Evolutionary conservation across 2,113 vertebrate species (phyloP).

Genomic region (Rana temporaria): DNA sequence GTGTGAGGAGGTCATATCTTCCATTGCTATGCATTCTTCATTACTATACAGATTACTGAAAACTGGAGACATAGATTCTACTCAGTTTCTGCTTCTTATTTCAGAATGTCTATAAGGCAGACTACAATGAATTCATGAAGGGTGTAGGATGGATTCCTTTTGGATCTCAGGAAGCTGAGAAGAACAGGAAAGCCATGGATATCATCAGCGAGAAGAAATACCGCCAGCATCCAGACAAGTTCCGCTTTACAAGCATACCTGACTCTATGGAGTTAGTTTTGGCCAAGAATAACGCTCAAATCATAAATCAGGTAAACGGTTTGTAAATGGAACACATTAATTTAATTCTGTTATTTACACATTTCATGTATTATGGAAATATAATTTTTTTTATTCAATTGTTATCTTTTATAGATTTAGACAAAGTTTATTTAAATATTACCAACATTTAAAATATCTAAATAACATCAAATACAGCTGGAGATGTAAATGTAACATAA

Average conservation of each 20-base stretch:
- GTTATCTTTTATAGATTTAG: no score
- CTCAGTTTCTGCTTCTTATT: conserved; percentile 43
- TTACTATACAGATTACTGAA: no score
- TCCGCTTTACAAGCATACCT: conserved; percentile 89
- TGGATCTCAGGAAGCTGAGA: conserved; percentile 85
- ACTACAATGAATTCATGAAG: conserved; percentile 78
- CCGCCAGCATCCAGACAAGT: conserved; percentile 74
- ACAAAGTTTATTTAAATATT: no score
- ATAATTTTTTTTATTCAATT: no score
- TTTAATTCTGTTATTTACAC: no score
- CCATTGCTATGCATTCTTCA: no score
- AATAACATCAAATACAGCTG: no score
- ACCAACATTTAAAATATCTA: no score
- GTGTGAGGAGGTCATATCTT: no score
- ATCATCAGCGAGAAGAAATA: conserved; percentile 75
- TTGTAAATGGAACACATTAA: not conserved
- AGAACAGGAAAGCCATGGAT: conserved; percentile 76
- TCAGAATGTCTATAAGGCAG: conserved; percentile 87
- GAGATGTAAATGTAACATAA: no score
- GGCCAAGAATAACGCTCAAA: conserved; percentile 86
- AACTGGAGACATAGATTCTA: no score
- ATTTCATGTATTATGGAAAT: no score
- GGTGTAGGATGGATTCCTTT: conserved; percentile 84
- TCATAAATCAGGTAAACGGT: conserved; percentile 82
- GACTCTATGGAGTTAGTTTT: conserved; percentile 87